These are phyloP conservation scores for Wasmannia auropunctata DNA, from an alignment of 1,140 invertebrate genomes.

Conservation along the genomic window DNA sequence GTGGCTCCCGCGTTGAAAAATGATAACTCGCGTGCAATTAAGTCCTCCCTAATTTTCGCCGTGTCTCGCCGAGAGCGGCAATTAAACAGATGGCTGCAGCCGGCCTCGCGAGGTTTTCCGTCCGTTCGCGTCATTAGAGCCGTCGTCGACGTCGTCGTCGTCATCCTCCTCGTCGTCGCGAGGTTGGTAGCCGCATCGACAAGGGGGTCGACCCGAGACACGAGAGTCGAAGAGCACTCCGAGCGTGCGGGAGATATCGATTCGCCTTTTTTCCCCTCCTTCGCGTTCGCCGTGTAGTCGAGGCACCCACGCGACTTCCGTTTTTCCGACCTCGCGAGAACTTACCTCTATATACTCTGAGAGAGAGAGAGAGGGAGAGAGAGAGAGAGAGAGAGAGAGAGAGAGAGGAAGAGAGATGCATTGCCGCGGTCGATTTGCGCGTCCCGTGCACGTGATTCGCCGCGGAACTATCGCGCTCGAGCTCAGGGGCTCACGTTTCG, in stretches of 20 bases:
- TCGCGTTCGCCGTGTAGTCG: background rate
- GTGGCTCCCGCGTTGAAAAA: conserved; percentile 6
- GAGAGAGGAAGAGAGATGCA: no score
- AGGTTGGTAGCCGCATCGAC: background rate
- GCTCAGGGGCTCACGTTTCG: background rate
- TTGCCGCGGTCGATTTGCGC: background rate
- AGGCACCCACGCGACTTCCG: conserved; percentile 70
- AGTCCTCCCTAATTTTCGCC: conserved; percentile 5
- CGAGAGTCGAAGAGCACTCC: conserved; percentile 47
- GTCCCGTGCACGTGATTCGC: background rate
- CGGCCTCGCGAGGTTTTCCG: background rate
- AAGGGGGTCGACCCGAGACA: conserved; percentile 18
- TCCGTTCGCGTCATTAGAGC: background rate
- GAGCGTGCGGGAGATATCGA: conserved; percentile 76
- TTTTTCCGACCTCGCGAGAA: conserved; percentile 61
- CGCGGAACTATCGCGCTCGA: background rate
- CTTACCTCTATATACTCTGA: background rate
- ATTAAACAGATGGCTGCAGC: conserved; percentile 5
- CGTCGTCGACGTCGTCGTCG: background rate
- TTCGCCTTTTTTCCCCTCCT: conserved; percentile 49
- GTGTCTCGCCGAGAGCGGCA: background rate
- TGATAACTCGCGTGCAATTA: conserved; percentile 22
- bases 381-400: no score
- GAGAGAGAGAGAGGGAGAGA: no score
- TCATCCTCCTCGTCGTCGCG: background rate